Evolutionary conservation across 2,888 invertebrate species (phyloP).

Genomic region (Stomorhina lunata): DNA sequence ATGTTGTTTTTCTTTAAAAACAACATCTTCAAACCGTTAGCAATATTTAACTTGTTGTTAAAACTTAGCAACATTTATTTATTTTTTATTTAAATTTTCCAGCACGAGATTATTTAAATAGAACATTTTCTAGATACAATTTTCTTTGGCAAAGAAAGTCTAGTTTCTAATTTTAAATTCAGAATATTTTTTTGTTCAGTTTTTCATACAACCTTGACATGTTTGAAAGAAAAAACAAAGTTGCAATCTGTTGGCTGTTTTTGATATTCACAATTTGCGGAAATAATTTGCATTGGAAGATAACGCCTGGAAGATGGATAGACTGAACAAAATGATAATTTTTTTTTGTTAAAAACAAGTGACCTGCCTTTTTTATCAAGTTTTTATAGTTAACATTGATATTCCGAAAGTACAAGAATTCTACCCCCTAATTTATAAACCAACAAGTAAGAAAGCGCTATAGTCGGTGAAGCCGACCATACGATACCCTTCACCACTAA

Average conservation of each 20-base stretch:
- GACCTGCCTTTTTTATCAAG: too few species aligned
- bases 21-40: too few species aligned
- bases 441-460: too few species aligned
- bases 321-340: neutral
- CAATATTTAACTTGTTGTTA: too few species aligned
- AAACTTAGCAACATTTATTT: too few species aligned
- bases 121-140: conserved; percentile 13
- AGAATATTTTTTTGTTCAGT: neutral
- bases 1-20: too few species aligned
- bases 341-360: neutral
- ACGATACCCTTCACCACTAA: too few species aligned
- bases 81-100: conserved; percentile 31
- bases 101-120: conserved; percentile 11
- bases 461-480: too few species aligned
- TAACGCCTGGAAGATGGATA: neutral
- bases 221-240: neutral
- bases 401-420: too few species aligned
- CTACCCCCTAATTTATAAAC: too few species aligned
- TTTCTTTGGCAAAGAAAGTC: neutral
- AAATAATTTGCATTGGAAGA: conserved; percentile 28
- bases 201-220: conserved; percentile 25
- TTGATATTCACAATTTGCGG: conserved; percentile 27
- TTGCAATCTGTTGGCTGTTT: conserved; percentile 30
- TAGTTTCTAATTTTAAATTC: conserved; percentile 1
- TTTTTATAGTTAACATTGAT: too few species aligned